A percentile compares a stretch with the other conserved stretches of the same genome.
Conservation (phyloP, 2,797 vertebrate species). For the Cossypha heuglini region DNA sequence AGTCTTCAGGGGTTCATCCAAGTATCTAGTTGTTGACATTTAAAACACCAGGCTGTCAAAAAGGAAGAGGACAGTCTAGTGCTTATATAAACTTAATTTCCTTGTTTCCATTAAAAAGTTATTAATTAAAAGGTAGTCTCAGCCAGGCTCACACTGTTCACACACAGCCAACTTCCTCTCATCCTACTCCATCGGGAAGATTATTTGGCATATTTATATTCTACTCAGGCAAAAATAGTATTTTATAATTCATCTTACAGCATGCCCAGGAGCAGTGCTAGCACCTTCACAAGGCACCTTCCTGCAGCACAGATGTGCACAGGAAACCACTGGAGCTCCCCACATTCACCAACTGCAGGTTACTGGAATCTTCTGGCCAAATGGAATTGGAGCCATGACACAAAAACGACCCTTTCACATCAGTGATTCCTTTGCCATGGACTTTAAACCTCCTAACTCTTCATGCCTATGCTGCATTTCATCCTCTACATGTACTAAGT, state of each 20-base stretch:
- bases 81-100: slow-evolving; percentile 12
- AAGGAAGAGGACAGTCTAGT: neutral
- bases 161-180: neutral
- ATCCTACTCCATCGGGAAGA: neutral
- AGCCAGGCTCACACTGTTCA: slow-evolving; percentile 2
- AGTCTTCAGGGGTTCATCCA: neutral
- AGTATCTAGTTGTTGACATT: slow-evolving; percentile 12
- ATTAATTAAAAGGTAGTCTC: slow-evolving; percentile 28
- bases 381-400: neutral
- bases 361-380: neutral
- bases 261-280: neutral
- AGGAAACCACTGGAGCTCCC: neutral
- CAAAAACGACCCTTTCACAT: neutral
- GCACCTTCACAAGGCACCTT: neutral
- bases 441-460: neutral
- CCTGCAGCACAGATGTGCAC: neutral
- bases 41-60: neutral
- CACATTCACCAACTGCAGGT: neutral
- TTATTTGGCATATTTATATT: slow-evolving; percentile 7
- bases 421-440: neutral
- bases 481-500: rapidly evolving
- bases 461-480: neutral
- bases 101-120: slow-evolving; percentile 10
- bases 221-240: neutral
- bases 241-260: neutral